phyloP scores from a whole-genome alignment of 2,888 invertebrate genomes.

The Drosophila formosana region DNA sequence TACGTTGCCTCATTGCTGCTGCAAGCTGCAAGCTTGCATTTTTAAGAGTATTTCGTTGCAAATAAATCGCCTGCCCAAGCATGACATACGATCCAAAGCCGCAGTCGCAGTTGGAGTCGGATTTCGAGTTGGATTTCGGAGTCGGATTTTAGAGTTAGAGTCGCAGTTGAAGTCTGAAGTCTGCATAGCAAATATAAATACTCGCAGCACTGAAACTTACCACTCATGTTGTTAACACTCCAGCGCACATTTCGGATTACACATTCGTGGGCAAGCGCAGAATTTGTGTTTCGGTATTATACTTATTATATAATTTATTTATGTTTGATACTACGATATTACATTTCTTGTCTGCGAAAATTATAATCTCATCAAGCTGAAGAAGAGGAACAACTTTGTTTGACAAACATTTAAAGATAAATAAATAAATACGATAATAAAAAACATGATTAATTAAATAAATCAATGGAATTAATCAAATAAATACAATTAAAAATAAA shows the following conservation, averaged over 20 bases:
- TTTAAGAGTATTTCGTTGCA: constrained; percentile 14
- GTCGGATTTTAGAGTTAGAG: not conserved
- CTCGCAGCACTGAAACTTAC: not conserved
- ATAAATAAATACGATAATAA: no score
- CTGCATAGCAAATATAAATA: not conserved
- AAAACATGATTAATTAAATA: no score
- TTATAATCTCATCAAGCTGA: no score
- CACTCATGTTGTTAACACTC: not conserved
- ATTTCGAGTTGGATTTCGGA: not conserved
- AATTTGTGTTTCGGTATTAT: no score
- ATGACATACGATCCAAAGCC: constrained; percentile 3
- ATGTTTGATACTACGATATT: no score
- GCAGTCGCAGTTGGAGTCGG: not conserved
- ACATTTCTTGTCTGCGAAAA: no score
- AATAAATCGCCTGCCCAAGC: constrained; percentile 11
- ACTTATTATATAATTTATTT: no score
- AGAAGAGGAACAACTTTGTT: no score
- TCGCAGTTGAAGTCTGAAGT: not conserved
- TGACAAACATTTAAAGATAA: no score
- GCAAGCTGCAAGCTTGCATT: not conserved
- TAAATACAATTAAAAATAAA: no score
- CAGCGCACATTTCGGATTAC: not conserved
- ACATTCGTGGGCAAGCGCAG: no score
- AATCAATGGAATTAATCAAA: no score
- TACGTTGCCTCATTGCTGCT: not conserved